Base-by-base conservation (phyloP, 2,113 vertebrate genomes). In the Paratilapia polleni region DNA sequence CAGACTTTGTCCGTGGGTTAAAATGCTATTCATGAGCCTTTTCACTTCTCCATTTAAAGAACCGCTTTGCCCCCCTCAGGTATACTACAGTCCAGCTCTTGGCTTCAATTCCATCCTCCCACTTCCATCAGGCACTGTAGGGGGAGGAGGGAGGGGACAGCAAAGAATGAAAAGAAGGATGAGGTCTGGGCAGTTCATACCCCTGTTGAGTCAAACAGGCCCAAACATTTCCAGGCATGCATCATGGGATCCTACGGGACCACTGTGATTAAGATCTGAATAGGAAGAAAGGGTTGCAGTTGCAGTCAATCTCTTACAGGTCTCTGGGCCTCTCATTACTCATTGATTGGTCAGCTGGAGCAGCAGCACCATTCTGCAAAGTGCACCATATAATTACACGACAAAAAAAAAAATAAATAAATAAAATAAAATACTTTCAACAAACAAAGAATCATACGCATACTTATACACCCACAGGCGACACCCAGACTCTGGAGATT, bases 261-360 rank as follows among this genome's bases (percentile, higher is more conserved):
- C 52, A 24, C 47, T 73, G 83, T 93, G 93, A 94, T 95, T 94
- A 91, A 92, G 90, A 93, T 80, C 81, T 83, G 91, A 91, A 92
- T 84, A 84, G 87, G 89, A 92, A 52, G 77, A 64, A 84, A 81
- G 80, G 88, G 81, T 76, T 58, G 60, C 17, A 60, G 85, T 83
- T 81, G 82, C 87, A 92, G 86, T 90, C 90, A 92, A 85, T 93
- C 88, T 93, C 85, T 82, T 54, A 56, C 80, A 84, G 88, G 86
- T 90, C 89, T 86, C 66, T 74, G 68, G 87, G 68, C 85, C 82
- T 86, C 86, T 91, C 89, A 93, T 92, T 94, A 88, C 86, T 90
- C 80, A 85, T 87, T 95, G 93, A 93, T 94, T 91, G 93, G 92
- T 95, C 88, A 92, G 89, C 91, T 85, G 85, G 70, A 92, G 89